phyloP scores from a whole-genome alignment of 2,797 vertebrate species.

The Apogon hyalosoma region DNA sequence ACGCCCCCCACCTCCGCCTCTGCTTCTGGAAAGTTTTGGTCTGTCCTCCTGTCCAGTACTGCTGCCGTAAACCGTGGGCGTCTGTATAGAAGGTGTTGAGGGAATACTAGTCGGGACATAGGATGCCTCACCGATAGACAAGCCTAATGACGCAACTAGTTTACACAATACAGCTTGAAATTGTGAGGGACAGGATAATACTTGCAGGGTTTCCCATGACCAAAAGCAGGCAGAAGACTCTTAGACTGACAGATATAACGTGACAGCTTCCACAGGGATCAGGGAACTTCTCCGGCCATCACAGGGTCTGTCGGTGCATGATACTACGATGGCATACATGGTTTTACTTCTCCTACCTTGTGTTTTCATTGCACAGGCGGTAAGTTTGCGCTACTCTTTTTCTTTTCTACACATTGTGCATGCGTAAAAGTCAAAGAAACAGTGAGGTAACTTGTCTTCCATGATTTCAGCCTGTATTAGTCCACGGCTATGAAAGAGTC shows the following conservation, averaged over 20 bases:
- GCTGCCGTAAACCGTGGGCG: constrained; percentile 38
- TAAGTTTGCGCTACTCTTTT: constrained; percentile 55
- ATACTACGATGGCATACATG: constrained; percentile 42
- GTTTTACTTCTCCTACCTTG: constrained; percentile 58
- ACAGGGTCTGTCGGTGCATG: constrained; percentile 16
- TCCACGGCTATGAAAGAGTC: constrained; percentile 37
- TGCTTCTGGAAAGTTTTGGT: constrained; percentile 22
- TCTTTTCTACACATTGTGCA: not conserved
- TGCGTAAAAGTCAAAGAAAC: constrained; percentile 2
- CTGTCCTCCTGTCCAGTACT: not conserved
- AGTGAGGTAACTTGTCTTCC: not conserved
- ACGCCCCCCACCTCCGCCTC: not conserved
- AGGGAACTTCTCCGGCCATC: constrained; percentile 31
- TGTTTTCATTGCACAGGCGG: constrained; percentile 58
- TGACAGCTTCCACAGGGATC: constrained; percentile 44
- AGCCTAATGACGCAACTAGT: constrained; percentile 77
- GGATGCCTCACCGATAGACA: constrained; percentile 56
- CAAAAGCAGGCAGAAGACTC: constrained; percentile 46
- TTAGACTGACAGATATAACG: constrained; percentile 64
- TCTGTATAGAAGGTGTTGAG: constrained; percentile 20
- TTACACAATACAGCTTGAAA: constrained; percentile 62
- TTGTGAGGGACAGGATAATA: constrained; percentile 68
- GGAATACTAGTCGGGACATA: constrained; percentile 43
- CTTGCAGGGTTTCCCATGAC: constrained; percentile 71
- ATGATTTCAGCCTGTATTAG: constrained; percentile 63